Percentiles rank a stretch among this genome's conserved stretches.
phyloP scores from a whole-genome alignment of 2,888 invertebrate genomes.

The Ferdinandea cuprea region DNA sequence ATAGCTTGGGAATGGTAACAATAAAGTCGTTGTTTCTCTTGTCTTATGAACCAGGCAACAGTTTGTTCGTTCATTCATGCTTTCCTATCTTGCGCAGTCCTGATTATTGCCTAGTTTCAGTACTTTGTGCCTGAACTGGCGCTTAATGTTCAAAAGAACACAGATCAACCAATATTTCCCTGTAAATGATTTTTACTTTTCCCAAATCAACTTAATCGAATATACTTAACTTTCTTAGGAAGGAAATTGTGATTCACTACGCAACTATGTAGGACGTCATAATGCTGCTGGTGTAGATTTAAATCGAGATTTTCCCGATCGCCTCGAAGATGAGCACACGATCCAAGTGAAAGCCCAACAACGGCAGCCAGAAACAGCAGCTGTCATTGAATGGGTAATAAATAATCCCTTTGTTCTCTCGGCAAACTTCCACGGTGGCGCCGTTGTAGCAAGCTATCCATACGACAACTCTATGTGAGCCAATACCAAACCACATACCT shows the following conservation, averaged over 20 bases:
- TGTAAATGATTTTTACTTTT: too few species aligned
- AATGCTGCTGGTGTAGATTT: slow-evolving; percentile 93
- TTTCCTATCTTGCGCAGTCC: too few species aligned
- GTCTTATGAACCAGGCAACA: too few species aligned
- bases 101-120: too few species aligned
- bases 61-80: too few species aligned
- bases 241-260: slow-evolving; percentile 89
- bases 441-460: slow-evolving; percentile 98
- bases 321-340: slow-evolving; percentile 85
- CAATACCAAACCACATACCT: background rate
- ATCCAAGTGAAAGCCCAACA: slow-evolving; percentile 82
- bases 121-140: too few species aligned
- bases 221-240: slow-evolving; percentile 85
- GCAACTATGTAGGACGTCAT: slow-evolving; percentile 88
- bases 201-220: background rate
- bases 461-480: slow-evolving; percentile 93
- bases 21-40: too few species aligned
- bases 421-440: slow-evolving; percentile 97
- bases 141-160: too few species aligned
- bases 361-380: slow-evolving; percentile 93
- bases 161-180: too few species aligned
- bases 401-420: slow-evolving; percentile 95
- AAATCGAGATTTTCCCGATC: slow-evolving; percentile 97
- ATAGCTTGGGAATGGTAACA: too few species aligned
- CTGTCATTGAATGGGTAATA: slow-evolving; percentile 94